These are phyloP conservation scores for Melipona bicolor DNA, from an alignment of 2,888 invertebrate genomes.

Conservation along the genomic window DNA sequence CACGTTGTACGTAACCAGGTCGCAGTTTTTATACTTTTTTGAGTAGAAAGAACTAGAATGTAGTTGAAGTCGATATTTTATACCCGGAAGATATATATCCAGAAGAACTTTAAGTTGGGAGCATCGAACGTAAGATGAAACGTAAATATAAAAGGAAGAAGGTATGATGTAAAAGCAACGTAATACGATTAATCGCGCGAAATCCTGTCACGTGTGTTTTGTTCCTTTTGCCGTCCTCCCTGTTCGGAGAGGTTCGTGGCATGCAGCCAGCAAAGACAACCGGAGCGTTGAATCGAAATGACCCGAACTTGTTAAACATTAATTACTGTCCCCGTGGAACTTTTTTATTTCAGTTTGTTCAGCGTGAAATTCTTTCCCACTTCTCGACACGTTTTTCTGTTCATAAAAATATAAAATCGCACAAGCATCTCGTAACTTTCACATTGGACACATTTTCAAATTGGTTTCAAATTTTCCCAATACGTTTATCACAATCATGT, in stretches of 20 bases:
- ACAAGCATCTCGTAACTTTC: too few relatives aligned
- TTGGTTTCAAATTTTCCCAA: too few relatives aligned
- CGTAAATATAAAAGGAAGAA: neutral
- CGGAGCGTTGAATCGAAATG: conserved; percentile 13
- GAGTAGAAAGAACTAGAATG: too few relatives aligned
- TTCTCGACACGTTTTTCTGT: neutral
- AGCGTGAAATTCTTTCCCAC: neutral
- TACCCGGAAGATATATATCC: too few relatives aligned
- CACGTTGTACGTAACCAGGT: too few relatives aligned
- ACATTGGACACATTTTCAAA: too few relatives aligned
- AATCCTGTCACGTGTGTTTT: conserved; percentile 47
- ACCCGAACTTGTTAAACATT: conserved; percentile 65
- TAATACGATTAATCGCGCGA: conserved; percentile 50
- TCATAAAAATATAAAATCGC: too few relatives aligned
- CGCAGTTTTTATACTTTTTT: too few relatives aligned
- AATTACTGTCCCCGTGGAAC: conserved; percentile 54
- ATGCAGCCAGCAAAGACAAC: conserved; percentile 38
- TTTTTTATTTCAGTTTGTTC: conserved; percentile 38
- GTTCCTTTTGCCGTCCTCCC: conserved; percentile 36
- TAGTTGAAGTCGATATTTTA: too few relatives aligned
- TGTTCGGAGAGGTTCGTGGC: conserved; percentile 53
- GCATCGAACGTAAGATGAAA: neutral
- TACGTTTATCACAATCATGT: too few relatives aligned
- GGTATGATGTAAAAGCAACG: neutral
- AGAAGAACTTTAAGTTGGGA: neutral